Conservation (phyloP, 2,888 invertebrate species). For the Ectemnius continuus region DNA sequence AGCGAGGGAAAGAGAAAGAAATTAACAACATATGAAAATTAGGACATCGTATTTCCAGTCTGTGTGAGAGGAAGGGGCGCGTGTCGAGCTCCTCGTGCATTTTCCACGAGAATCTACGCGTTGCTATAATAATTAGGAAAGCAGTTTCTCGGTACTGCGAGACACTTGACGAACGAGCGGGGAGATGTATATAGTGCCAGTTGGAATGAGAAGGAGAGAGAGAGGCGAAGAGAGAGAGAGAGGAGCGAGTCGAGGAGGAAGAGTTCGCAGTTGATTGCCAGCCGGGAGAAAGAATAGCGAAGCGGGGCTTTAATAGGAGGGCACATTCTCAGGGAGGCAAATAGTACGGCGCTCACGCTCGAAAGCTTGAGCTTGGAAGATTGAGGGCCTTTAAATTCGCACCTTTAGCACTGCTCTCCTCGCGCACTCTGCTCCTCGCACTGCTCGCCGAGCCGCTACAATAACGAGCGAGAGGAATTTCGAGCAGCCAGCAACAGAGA, state of each 20-base stretch:
- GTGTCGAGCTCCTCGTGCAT: too few species aligned
- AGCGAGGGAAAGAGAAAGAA: too few species aligned
- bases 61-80: too few species aligned
- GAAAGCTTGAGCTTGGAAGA: slow-evolving; percentile 12
- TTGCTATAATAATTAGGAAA: too few species aligned
- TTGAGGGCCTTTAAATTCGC: slow-evolving; percentile 39
- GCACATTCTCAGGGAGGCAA: neutral
- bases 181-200: neutral
- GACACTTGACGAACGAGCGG: slow-evolving; percentile 3
- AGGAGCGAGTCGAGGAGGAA: neutral
- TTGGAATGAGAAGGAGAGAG: neutral
- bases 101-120: too few species aligned
- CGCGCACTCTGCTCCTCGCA: too few species aligned
- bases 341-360: neutral
- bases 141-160: neutral
- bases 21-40: too few species aligned
- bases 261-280: too few species aligned
- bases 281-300: slow-evolving; percentile 4
- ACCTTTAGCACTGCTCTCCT: slow-evolving; percentile 6
- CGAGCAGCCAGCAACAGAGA: too few species aligned
- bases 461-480: slow-evolving; percentile 44
- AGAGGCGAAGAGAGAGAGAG: neutral
- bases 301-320: slow-evolving; percentile 8
- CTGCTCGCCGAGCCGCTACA: slow-evolving; percentile 25
- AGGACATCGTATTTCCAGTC: too few species aligned